These are phyloP conservation scores for Drosophila peninsularis DNA, from an alignment of 2,888 invertebrate species.

Conservation along the genomic window DNA sequence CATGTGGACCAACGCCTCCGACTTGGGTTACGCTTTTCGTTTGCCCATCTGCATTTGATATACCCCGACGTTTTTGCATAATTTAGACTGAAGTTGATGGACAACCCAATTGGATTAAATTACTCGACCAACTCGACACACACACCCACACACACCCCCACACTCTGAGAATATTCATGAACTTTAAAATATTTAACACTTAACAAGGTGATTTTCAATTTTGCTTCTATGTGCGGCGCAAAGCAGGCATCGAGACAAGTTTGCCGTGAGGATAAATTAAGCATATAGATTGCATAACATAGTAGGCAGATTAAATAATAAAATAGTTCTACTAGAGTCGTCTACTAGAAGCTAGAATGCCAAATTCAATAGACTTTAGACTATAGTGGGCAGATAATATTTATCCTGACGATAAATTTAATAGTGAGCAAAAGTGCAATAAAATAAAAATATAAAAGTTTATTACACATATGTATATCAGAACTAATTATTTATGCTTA, in stretches of 20 bases:
- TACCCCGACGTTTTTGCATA: constrained; percentile 30
- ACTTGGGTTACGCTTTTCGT: constrained; percentile 13
- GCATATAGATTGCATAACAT: background rate
- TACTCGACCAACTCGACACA: constrained; percentile 8
- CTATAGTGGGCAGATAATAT: no score
- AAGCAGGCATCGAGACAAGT: background rate
- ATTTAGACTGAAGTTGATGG: constrained; percentile 33
- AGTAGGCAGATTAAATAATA: background rate
- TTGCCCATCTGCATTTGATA: constrained; percentile 37
- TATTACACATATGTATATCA: no score
- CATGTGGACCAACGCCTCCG: constrained; percentile 33
- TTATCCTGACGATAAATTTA: no score
- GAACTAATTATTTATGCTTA: no score
- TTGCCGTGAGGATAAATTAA: background rate
- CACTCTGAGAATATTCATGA: background rate
- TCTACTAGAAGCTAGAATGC: background rate
- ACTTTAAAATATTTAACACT: constrained; percentile 4
- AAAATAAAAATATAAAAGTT: no score
- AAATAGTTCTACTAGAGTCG: background rate
- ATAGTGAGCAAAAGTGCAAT: no score
- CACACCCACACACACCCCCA: background rate
- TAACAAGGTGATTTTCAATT: background rate
- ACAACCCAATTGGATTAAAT: constrained; percentile 27
- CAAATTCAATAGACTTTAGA: no score
- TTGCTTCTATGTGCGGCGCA: background rate